These are phyloP conservation scores for Lytechinus pictus DNA, from an alignment of 35 echinoderm and acorn worm genomes.

Conservation along the genomic window DNA sequence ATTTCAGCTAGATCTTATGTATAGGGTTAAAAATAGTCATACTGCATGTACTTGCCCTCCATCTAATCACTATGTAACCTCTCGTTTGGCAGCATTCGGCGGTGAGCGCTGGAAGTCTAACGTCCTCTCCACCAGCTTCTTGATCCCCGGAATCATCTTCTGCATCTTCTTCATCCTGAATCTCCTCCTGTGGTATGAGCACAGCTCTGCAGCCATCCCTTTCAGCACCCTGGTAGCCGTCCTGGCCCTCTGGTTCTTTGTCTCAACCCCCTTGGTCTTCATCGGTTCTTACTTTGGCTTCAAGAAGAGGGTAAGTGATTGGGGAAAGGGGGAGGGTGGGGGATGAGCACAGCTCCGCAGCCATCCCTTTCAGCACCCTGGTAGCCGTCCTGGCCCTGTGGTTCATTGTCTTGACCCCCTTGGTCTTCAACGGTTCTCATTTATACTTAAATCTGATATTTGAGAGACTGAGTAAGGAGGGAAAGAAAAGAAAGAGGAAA, in stretches of 20 bases:
- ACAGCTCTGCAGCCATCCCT: constrained; percentile 97
- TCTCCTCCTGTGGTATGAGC: constrained; percentile 92
- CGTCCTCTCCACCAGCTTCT: constrained; percentile 83
- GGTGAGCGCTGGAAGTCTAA: constrained; percentile 99
- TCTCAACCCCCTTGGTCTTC: constrained; percentile 93
- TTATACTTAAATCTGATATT: constrained; percentile 92
- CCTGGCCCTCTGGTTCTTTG: constrained; percentile 93
- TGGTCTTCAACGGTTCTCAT: constrained; percentile 92
- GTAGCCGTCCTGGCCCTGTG: constrained; percentile 88
- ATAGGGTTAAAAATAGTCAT: too few relatives aligned
- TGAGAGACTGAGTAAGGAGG: constrained; percentile 45
- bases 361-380: constrained; percentile 92
- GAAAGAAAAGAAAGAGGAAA: constrained; percentile 61
- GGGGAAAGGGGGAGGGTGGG: neutral
- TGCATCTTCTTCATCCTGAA: constrained; percentile 86
- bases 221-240: constrained; percentile 91
- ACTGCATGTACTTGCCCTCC: neutral
- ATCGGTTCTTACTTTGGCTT: constrained; percentile 96
- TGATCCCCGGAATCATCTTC: constrained; percentile 92
- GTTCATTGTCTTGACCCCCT: constrained; percentile 91
- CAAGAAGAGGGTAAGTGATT: constrained; percentile 89
- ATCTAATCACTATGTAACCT: neutral
- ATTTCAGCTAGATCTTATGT: too few relatives aligned
- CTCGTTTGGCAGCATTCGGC: constrained; percentile 85
- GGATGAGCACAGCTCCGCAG: constrained; percentile 92